Conservation (phyloP, 2,797 vertebrate species). For the Enteromius afrohamiltoni region DNA sequence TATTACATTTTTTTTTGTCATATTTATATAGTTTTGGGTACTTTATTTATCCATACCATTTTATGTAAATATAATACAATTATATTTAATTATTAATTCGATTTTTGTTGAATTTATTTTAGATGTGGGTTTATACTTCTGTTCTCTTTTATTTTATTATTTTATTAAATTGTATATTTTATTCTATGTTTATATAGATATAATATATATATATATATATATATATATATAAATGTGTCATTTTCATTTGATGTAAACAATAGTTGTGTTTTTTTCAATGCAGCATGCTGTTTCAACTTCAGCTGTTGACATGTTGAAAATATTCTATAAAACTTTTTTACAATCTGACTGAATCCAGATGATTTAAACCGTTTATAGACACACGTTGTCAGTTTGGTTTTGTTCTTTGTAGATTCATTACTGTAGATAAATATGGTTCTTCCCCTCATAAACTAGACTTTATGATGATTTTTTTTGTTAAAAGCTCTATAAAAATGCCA, state of each 20-base stretch:
- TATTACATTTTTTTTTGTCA: background rate
- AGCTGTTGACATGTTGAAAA: background rate
- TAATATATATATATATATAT: background rate
- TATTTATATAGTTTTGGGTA: background rate
- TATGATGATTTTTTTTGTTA: background rate
- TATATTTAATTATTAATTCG: background rate
- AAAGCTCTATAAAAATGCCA: background rate
- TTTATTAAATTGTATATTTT: background rate
- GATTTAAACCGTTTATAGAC: background rate
- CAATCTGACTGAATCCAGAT: constrained; percentile 7
- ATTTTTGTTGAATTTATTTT: background rate
- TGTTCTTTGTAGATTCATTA: background rate
- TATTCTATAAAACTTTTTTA: background rate
- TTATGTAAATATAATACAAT: background rate
- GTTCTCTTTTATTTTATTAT: background rate
- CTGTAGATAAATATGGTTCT: background rate
- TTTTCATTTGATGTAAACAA: background rate
- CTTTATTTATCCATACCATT: background rate
- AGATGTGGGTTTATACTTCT: background rate
- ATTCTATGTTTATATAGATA: background rate
- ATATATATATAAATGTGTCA: background rate
- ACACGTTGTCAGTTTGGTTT: background rate
- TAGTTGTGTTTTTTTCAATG: background rate
- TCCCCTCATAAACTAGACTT: background rate
- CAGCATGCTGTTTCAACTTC: background rate